Conservation (phyloP, 2,113 vertebrate genomes). For the Corapipo altera region DNA sequence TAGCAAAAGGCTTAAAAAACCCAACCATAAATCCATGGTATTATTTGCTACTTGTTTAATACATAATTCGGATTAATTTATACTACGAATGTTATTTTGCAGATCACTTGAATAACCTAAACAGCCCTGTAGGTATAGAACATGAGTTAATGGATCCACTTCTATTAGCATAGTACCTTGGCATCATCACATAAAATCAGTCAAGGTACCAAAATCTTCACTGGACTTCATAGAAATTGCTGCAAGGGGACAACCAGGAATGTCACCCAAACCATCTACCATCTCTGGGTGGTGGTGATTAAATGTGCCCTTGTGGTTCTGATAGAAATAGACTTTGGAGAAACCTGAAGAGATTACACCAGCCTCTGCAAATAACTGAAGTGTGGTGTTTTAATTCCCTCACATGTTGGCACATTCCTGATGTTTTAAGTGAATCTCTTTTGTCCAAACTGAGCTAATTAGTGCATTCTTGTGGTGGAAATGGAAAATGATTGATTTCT, state of each 20-base stretch:
- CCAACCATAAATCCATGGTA: not conserved
- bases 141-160: not conserved
- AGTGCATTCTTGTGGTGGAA: not conserved
- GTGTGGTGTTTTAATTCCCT: not conserved
- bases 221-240: not conserved
- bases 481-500: not conserved
- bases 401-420: not conserved
- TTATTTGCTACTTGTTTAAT: not conserved
- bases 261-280: not conserved
- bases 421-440: not conserved
- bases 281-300: accelerated
- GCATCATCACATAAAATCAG: not conserved
- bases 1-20: not conserved
- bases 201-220: not conserved
- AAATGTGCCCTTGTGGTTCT: not conserved
- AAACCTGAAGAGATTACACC: not conserved
- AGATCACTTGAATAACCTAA: not conserved
- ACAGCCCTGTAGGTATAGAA: not conserved
- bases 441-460: not conserved
- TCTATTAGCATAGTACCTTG: not conserved
- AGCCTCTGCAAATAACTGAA: not conserved
- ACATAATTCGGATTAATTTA: not conserved
- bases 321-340: not conserved
- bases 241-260: not conserved
- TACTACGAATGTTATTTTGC: not conserved